Conservation (phyloP, 1,140 invertebrate genomes). For the Dreissena polymorpha region DNA sequence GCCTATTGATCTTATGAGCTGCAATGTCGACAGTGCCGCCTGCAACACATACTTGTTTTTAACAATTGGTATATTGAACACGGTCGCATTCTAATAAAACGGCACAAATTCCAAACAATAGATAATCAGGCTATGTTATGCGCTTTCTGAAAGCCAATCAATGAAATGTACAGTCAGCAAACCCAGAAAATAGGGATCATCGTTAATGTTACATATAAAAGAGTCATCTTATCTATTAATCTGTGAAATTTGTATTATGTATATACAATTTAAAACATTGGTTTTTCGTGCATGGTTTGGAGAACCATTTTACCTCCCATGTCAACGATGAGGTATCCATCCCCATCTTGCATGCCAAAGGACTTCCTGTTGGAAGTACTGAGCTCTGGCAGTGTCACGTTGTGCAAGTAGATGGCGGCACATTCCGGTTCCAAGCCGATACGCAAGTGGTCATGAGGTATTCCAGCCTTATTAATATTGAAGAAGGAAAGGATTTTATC, state of each 20-base stretch:
- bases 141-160: too few species aligned
- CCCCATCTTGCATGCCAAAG: constrained; percentile 2
- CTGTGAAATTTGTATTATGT: too few species aligned
- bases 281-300: background rate
- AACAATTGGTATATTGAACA: too few species aligned
- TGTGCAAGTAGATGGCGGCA: constrained; percentile 30
- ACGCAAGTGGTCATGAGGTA: constrained; percentile 10
- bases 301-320: constrained; percentile 17
- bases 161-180: too few species aligned
- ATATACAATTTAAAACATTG: too few species aligned
- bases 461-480: background rate
- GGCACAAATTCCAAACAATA: too few species aligned
- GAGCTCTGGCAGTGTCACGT: background rate
- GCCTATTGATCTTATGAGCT: background rate
- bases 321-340: constrained; percentile 18
- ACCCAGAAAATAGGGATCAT: too few species aligned
- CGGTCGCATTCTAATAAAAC: too few species aligned
- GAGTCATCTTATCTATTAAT: too few species aligned
- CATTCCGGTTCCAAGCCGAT: constrained; percentile 45
- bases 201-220: too few species aligned
- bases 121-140: too few species aligned
- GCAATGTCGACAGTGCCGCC: constrained; percentile 39
- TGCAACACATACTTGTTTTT: too few species aligned
- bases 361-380: background rate
- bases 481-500: background rate